Percentiles rank a stretch among this genome's conserved stretches.
phyloP scores from a whole-genome alignment of 2,888 invertebrate genomes.

The Phalera bucephala region DNA sequence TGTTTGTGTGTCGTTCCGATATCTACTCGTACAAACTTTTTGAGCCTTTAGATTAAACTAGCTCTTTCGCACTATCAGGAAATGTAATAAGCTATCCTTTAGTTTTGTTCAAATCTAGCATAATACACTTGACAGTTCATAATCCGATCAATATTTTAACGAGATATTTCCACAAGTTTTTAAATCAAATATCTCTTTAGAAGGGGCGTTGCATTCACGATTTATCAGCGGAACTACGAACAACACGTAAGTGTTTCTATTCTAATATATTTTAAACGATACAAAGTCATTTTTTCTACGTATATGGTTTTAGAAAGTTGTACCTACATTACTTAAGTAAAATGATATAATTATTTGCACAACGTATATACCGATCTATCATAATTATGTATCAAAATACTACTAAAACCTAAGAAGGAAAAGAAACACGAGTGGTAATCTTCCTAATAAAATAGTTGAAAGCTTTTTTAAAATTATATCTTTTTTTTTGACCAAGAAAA shows the following conservation, averaged over 20 bases:
- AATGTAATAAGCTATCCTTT: background rate
- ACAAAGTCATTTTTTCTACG: background rate
- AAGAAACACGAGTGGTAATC: too few species aligned
- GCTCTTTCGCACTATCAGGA: background rate
- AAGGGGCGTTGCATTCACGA: background rate
- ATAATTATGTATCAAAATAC: too few species aligned
- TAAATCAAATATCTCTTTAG: background rate
- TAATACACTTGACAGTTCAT: background rate
- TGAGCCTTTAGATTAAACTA: too few species aligned
- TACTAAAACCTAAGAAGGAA: too few species aligned
- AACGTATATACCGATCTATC: too few species aligned
- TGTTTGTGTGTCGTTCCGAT: too few species aligned
- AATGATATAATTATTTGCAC: too few species aligned
- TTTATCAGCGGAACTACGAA: background rate
- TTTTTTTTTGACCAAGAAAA: background rate
- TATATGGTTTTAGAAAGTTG: slow-evolving; percentile 3
- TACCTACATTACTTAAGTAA: background rate
- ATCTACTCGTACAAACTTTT: too few species aligned
- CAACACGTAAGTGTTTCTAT: background rate
- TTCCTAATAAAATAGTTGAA: too few species aligned
- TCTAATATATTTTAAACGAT: too few species aligned
- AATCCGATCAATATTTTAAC: background rate
- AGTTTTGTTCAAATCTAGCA: background rate
- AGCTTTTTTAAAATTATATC: background rate
- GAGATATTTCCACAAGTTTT: background rate